Conservation (phyloP, 2,888 invertebrate genomes). For the Galerucella nymphaeae region DNA sequence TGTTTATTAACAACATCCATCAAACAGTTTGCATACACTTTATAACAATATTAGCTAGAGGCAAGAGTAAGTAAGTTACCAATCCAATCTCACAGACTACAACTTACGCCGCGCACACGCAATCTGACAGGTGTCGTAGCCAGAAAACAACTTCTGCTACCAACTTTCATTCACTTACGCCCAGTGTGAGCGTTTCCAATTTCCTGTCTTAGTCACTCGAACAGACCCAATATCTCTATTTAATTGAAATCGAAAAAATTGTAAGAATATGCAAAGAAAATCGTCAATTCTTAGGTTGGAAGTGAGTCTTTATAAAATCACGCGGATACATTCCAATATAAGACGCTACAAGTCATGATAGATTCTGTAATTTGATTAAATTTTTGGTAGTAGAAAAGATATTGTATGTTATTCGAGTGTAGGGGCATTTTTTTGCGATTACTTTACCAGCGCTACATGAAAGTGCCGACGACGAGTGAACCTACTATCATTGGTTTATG, state of each 20-base stretch:
- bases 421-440: no score
- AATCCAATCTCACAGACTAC: conserved; percentile 16
- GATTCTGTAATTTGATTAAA: no score
- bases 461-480: no score
- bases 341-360: no score
- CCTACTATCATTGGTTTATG: no score
- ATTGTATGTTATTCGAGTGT: no score
- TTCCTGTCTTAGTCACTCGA: neutral
- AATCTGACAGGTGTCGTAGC: conserved; percentile 32
- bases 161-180: conserved; percentile 24
- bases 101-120: conserved; percentile 19
- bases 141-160: conserved; percentile 29
- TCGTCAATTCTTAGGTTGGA: neutral
- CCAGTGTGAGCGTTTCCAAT: conserved; percentile 13
- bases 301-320: no score
- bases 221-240: neutral
- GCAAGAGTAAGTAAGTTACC: conserved; percentile 7
- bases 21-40: neutral
- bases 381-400: no score
- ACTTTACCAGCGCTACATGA: no score
- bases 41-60: neutral
- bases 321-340: no score
- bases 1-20: neutral
- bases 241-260: neutral
- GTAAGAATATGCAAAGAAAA: no score